Percentiles rank a stretch among this genome's conserved stretches.
Evolutionary conservation across 2,888 invertebrate species (phyloP).

Genomic region (Rhaphigaster nebulosa): DNA sequence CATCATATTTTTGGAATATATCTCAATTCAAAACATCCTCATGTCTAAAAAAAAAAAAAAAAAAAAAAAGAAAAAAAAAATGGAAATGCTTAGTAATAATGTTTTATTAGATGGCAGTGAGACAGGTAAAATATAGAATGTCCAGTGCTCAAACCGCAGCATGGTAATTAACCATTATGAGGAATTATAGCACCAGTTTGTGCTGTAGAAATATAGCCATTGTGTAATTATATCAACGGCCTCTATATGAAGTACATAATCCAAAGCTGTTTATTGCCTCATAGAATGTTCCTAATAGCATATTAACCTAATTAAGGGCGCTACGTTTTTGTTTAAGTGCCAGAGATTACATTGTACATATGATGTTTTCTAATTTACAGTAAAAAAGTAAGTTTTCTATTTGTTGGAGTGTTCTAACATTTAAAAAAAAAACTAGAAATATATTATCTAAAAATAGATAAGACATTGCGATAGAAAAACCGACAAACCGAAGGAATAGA

Average conservation of each 20-base stretch:
- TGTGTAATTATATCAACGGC: not conserved
- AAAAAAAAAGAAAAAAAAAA: not conserved
- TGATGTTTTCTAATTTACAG: not conserved
- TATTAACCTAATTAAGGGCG: not conserved
- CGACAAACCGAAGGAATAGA: too few species aligned
- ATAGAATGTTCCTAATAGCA: not conserved
- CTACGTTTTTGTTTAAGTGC: not conserved
- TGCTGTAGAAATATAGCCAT: not conserved
- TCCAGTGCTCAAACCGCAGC: not conserved
- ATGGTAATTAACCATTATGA: not conserved
- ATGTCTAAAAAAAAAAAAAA: not conserved
- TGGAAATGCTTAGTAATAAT: not conserved
- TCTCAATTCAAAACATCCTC: too few species aligned
- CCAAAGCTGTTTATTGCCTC: slow-evolving; percentile 15
- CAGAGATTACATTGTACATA: not conserved
- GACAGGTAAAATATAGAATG: not conserved
- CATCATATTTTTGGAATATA: too few species aligned
- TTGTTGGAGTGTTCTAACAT: not conserved
- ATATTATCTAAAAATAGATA: too few species aligned
- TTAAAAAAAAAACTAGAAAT: too few species aligned
- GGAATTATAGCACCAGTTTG: not conserved
- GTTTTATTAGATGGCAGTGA: not conserved
- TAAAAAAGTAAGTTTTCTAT: not conserved
- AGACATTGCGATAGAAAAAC: too few species aligned
- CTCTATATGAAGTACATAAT: not conserved